A percentile compares a stretch with the other conserved stretches of the same genome.
Conservation (phyloP, 2,113 vertebrate genomes). For the Trematomus loennbergii region DNA sequence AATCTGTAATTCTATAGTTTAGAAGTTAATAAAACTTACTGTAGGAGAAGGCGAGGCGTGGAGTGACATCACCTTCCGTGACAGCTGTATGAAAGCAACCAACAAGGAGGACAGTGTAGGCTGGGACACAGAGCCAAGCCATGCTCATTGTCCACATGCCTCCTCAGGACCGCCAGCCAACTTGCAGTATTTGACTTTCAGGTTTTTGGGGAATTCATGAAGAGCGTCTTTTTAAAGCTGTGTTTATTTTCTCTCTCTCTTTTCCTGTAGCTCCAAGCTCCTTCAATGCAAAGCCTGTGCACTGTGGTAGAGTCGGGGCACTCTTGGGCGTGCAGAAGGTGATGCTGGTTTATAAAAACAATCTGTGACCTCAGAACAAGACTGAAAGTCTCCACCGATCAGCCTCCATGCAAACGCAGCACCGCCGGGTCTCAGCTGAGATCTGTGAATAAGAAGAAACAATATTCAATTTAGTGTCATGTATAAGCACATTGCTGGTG, state of each 20-base stretch:
- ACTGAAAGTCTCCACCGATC: slow-evolving; percentile 48
- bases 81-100: slow-evolving; percentile 51
- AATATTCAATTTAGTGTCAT: slow-evolving; percentile 20
- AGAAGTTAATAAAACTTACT: slow-evolving; percentile 77
- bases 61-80: slow-evolving; percentile 81
- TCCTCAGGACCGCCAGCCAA: slow-evolving; percentile 56
- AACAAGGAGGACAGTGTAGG: slow-evolving; percentile 62
- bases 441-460: slow-evolving; percentile 56
- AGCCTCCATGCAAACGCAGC: slow-evolving; percentile 54
- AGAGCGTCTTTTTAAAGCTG: slow-evolving; percentile 40
- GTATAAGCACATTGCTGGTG: not conserved
- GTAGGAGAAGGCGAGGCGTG: slow-evolving; percentile 83
- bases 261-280: slow-evolving; percentile 32
- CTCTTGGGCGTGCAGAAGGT: slow-evolving; percentile 35
- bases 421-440: slow-evolving; percentile 26
- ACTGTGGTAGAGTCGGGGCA: slow-evolving; percentile 18
- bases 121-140: slow-evolving; percentile 65
- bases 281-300: slow-evolving; percentile 43
- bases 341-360: slow-evolving; percentile 47
- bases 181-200: slow-evolving; percentile 69
- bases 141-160: slow-evolving; percentile 70
- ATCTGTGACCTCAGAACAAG: slow-evolving; percentile 60
- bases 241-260: slow-evolving; percentile 46
- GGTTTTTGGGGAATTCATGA: slow-evolving; percentile 76
- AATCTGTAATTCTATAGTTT: not conserved